Evolutionary conservation across 2,113 vertebrate species (phyloP).

Genomic region (Psettodes erumei): DNA sequence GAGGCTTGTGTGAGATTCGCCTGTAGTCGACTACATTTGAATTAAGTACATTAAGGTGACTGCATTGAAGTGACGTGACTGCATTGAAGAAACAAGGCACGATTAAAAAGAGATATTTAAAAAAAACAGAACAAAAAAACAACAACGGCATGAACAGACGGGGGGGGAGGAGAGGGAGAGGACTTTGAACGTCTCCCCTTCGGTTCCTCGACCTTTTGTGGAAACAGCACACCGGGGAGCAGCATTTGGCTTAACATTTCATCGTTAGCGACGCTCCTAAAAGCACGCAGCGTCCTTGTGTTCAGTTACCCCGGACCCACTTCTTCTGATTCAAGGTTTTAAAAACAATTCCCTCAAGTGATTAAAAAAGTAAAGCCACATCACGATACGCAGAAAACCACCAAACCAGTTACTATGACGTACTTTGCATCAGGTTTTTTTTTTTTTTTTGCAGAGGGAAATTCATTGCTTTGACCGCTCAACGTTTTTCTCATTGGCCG

Average conservation of each 20-base stretch:
- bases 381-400: conserved; percentile 40
- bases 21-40: conserved; percentile 65
- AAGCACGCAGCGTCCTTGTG: conserved; percentile 21
- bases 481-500: conserved; percentile 12
- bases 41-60: conserved; percentile 80
- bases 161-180: conserved; percentile 27
- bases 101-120: conserved; percentile 73
- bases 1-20: conserved; percentile 52
- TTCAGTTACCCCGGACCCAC: conserved; percentile 2
- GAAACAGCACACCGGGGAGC: conserved; percentile 49
- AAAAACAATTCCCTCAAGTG: conserved; percentile 46
- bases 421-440: conserved; percentile 49
- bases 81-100: conserved; percentile 80
- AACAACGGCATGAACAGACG: conserved; percentile 49
- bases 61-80: conserved; percentile 76
- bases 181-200: conserved; percentile 27
- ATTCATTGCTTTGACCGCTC: conserved; percentile 43
- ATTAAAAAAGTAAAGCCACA: conserved; percentile 50
- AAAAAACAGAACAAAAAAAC: too few species aligned
- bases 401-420: conserved; percentile 35
- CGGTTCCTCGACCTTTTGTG: conserved; percentile 32
- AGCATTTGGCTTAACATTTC: conserved; percentile 55
- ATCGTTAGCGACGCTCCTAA: conserved; percentile 28
- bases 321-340: conserved; percentile 15
- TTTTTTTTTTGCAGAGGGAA: conserved; percentile 57